These are phyloP conservation scores for Bedellia somnulentella DNA, from an alignment of 2,888 invertebrate species.

Conservation along the genomic window DNA sequence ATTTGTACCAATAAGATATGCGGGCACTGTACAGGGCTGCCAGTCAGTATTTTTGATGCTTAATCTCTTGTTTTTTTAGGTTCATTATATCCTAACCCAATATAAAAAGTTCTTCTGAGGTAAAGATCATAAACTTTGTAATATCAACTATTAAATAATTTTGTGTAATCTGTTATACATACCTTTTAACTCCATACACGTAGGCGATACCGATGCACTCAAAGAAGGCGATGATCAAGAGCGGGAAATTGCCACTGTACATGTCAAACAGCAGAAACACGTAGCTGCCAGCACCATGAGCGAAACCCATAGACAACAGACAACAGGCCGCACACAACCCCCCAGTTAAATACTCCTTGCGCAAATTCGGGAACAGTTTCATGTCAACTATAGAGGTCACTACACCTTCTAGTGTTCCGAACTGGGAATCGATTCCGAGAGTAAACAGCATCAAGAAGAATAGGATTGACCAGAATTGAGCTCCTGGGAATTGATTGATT, in stretches of 20 bases:
- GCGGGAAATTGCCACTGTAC: constrained; percentile 90
- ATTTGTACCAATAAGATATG: too few species aligned
- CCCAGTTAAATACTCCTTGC: constrained; percentile 87
- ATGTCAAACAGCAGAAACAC: constrained; percentile 92
- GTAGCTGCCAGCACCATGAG: constrained; percentile 92
- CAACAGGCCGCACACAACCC: constrained; percentile 81
- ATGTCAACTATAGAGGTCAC: constrained; percentile 94
- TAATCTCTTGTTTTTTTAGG: too few species aligned
- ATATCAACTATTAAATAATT: too few species aligned
- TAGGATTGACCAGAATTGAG: constrained; percentile 93
- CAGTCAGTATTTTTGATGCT: too few species aligned
- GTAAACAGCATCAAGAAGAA: constrained; percentile 98
- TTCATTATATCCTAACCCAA: too few species aligned
- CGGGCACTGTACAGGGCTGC: too few species aligned
- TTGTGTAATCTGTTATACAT: too few species aligned
- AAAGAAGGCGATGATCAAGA: constrained; percentile 89
- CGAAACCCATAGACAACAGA: constrained; percentile 84
- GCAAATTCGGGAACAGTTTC: constrained; percentile 88
- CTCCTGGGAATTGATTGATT: constrained; percentile 95
- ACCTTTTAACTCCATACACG: constrained; percentile 90
- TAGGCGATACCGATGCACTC: constrained; percentile 93
- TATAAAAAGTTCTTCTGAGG: too few species aligned
- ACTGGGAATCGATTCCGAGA: constrained; percentile 94
- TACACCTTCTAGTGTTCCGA: constrained; percentile 93
- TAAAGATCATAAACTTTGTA: too few species aligned